Conservation (phyloP, 2,113 vertebrate genomes). For the Pionites leucogaster region DNA sequence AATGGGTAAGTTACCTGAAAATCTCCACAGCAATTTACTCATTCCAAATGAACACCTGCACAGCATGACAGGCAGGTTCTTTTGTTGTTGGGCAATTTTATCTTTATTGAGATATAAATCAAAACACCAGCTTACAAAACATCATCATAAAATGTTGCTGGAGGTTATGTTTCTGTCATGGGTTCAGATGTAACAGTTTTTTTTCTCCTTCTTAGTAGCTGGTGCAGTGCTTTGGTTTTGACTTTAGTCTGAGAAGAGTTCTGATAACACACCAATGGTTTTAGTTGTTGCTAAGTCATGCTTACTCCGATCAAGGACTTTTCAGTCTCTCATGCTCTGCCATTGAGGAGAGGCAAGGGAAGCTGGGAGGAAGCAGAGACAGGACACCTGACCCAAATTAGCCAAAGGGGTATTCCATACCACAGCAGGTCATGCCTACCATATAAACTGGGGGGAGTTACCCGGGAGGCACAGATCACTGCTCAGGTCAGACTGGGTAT, state of each 20-base stretch:
- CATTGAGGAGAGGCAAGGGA: not conserved
- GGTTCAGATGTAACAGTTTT: not conserved
- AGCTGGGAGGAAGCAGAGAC: not conserved
- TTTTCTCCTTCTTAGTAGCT: not conserved
- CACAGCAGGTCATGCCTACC: not conserved
- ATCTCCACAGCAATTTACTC: not conserved
- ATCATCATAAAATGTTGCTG: not conserved
- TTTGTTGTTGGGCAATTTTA: not conserved
- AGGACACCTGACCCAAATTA: not conserved
- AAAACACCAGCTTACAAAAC: not conserved
- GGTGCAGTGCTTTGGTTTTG: not conserved
- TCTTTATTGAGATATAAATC: not conserved
- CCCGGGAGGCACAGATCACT: not conserved
- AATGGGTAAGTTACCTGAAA: not conserved
- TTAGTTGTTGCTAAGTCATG: not conserved
- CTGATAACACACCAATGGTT: not conserved
- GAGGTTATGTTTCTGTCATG: not conserved
- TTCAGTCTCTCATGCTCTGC: not conserved
- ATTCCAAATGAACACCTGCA: not conserved
- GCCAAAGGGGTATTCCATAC: not conserved
- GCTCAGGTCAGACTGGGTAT: not conserved
- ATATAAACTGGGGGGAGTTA: not conserved
- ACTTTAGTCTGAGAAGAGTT: not conserved
- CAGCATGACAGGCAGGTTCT: not conserved
- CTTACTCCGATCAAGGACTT: not conserved